Base-by-base conservation (phyloP, 2,888 invertebrate genomes). In the Volucella bombylans region DNA sequence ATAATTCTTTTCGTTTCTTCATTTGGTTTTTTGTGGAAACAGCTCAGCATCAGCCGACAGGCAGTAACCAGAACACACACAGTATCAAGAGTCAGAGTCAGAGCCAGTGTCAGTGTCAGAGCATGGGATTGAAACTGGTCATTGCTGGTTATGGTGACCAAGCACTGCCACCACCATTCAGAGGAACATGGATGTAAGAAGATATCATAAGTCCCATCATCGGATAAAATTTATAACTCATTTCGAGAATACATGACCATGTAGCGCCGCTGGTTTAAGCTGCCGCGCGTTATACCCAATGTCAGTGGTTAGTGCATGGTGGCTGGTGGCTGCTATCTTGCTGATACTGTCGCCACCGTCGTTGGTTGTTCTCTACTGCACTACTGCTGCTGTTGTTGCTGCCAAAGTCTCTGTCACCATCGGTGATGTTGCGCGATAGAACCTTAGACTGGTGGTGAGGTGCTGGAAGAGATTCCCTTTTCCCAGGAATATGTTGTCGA, bases 151-250 rank as follows among this genome's bases (percentile, higher is more conserved):
- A 69, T 54, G 49, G 45, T 11, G 52, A 68, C 47, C 62, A 76
- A 65, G 49, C 68, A 61, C 23, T 64, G 68, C 57, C 67, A 61
- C 38, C 62, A 65, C 71, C 68, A 65, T 80, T 85, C 81, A 52
- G 64, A 68, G 81, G 85, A 81, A 71, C 86, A 79, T 90, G 31
- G 6, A 31, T 31, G 90, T 90, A 90, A 90, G 90, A 90, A 90
- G 90, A 90, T 90, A 90, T 90, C 91, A 90, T 90, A 90, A 90
- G 89, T 89, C 87, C 90, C 91, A 89, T 90, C 90, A 90, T 90
- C 91, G 90, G 90, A 88, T 90, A 90, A 89, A 90, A 90, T 90
- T 90, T 90, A 90, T 90, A 90, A 90, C 90, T 90, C 90, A 90
- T 90, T 90, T 89, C 89, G 87, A 86, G 77, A 73, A 85, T 85